phyloP scores from a whole-genome alignment of 1,140 invertebrate genomes.

The Laupala kohalensis region DNA sequence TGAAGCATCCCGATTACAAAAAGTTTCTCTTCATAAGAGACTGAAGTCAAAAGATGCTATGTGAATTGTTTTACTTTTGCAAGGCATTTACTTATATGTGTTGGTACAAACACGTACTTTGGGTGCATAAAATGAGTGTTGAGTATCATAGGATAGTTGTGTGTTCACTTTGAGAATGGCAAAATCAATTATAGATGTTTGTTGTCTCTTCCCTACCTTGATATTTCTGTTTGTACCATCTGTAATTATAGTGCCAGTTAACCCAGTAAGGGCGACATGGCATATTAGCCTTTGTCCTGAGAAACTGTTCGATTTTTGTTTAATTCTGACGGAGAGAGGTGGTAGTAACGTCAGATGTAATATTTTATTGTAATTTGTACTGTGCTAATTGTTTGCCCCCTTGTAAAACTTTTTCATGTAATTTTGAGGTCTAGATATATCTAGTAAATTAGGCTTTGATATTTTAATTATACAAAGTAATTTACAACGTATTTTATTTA shows the following conservation, averaged over 20 bases:
- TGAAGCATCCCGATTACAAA: slow-evolving; percentile 10
- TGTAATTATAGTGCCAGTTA: background rate
- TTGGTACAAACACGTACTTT: background rate
- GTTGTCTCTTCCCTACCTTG: background rate
- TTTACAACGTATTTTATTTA: background rate
- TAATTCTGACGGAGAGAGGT: background rate
- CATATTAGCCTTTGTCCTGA: background rate
- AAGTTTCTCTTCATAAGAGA: background rate
- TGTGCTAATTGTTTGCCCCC: background rate
- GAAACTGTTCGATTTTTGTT: background rate
- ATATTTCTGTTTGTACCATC: background rate
- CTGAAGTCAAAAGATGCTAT: background rate
- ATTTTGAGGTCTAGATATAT: background rate
- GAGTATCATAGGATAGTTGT: background rate
- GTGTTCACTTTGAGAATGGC: background rate
- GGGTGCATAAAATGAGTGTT: background rate
- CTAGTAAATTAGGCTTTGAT: background rate
- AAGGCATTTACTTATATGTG: background rate
- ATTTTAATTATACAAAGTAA: background rate
- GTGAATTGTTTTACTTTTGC: background rate
- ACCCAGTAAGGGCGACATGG: background rate
- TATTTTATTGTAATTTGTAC: background rate
- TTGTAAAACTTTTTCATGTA: background rate
- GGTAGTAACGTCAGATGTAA: background rate
- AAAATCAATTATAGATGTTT: background rate